phyloP scores from a whole-genome alignment of 2,888 invertebrate species.

The Thymelicus sylvestris region DNA sequence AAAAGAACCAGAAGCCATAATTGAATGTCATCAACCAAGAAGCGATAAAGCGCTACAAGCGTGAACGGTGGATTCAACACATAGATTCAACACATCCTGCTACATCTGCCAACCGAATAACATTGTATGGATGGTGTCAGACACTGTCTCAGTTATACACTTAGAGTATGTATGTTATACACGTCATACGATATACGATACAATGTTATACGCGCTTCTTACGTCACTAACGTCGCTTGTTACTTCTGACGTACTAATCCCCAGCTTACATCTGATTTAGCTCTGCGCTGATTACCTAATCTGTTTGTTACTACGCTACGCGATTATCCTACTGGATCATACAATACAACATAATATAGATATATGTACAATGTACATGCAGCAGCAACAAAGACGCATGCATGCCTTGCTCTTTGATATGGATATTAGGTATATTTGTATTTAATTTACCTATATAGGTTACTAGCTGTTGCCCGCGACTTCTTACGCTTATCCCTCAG shows the following conservation, averaged over 20 bases:
- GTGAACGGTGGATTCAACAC: too few relatives aligned
- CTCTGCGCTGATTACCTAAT: slow-evolving; percentile 37
- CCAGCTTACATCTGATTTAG: slow-evolving; percentile 28
- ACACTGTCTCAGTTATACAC: slow-evolving; percentile 2
- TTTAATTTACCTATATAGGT: too few relatives aligned
- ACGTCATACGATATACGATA: slow-evolving; percentile 5
- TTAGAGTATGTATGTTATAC: too few relatives aligned
- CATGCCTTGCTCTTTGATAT: neutral
- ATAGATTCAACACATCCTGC: too few relatives aligned
- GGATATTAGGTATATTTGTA: neutral
- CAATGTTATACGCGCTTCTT: slow-evolving; percentile 17
- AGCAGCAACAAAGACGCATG: neutral
- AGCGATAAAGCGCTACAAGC: too few relatives aligned
- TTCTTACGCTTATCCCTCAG: too few relatives aligned
- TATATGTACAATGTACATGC: neutral
- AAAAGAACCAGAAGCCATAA: too few relatives aligned
- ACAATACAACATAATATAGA: neutral
- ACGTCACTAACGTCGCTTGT: too few relatives aligned
- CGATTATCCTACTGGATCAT: slow-evolving; percentile 27
- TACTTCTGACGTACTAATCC: slow-evolving; percentile 33
- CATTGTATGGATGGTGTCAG: neutral
- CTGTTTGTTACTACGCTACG: slow-evolving; percentile 26
- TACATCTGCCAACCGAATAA: neutral
- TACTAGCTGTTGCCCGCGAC: too few relatives aligned
- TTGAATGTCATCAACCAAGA: too few relatives aligned